A percentile compares a stretch with the other conserved stretches of the same genome.
Conservation (phyloP, 2,888 invertebrate species). For the Hesperia comma region DNA sequence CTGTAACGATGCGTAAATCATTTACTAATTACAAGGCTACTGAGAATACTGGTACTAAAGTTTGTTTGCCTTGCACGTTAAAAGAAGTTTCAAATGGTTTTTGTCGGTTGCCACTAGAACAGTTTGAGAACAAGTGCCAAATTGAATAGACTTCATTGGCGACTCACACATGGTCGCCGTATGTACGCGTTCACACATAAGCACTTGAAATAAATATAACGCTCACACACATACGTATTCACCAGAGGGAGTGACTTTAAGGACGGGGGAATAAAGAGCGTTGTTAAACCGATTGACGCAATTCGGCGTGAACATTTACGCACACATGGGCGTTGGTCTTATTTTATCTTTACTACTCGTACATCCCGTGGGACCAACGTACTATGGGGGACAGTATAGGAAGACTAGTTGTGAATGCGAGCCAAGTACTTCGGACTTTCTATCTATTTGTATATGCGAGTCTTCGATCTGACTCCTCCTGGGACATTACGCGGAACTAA, state of each 20-base stretch:
- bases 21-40: slow-evolving; percentile 23
- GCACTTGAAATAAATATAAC: slow-evolving; percentile 76
- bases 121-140: slow-evolving; percentile 68
- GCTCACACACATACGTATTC: slow-evolving; percentile 61
- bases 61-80: background rate
- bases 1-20: slow-evolving; percentile 27
- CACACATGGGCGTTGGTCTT: slow-evolving; percentile 69
- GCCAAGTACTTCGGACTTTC: slow-evolving; percentile 63
- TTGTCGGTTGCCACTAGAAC: slow-evolving; percentile 28
- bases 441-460: slow-evolving; percentile 52
- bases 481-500: slow-evolving; percentile 50
- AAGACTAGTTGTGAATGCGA: slow-evolving; percentile 72
- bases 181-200: slow-evolving; percentile 69
- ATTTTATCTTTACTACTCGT: slow-evolving; percentile 75
- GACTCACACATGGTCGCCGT: slow-evolving; percentile 75
- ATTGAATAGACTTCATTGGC: slow-evolving; percentile 78
- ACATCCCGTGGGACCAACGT: slow-evolving; percentile 79
- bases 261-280: slow-evolving; percentile 68
- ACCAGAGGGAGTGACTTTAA: slow-evolving; percentile 65
- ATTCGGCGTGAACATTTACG: slow-evolving; percentile 63
- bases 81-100: slow-evolving; percentile 4
- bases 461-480: slow-evolving; percentile 53
- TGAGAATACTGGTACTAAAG: slow-evolving; percentile 5
- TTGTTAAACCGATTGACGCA: slow-evolving; percentile 76
- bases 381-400: slow-evolving; percentile 65